Evolutionary conservation across 2,797 vertebrate genomes (phyloP).

Genomic region (Rhodeus uyekii): DNA sequence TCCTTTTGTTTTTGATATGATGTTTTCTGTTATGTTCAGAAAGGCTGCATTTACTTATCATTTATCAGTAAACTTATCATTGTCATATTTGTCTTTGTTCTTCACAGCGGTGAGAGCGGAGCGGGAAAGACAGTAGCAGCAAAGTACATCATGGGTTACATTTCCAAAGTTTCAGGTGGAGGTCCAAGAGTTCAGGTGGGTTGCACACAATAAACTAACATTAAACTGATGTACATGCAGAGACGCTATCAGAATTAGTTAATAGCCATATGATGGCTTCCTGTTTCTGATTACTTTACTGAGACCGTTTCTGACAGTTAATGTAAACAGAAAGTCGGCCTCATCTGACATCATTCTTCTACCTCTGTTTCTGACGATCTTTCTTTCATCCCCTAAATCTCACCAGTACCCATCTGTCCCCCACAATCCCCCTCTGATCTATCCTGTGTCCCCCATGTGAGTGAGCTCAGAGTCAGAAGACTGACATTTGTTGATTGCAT

Average conservation of each 20-base stretch:
- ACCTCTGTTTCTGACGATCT: constrained; percentile 28
- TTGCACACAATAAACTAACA: not conserved
- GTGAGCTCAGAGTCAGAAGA: constrained; percentile 3
- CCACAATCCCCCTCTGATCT: constrained; percentile 44
- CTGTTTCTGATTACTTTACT: not conserved
- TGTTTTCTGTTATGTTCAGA: not conserved
- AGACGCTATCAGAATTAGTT: not conserved
- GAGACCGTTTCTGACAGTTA: not conserved
- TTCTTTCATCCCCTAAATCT: constrained; percentile 27
- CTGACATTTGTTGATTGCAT: constrained; percentile 14
- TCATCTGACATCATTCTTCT: constrained; percentile 19
- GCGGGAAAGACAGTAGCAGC: constrained; percentile 98
- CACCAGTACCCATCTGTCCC: constrained; percentile 66
- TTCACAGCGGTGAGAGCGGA: constrained; percentile 90
- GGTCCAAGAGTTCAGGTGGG: constrained; percentile 93
- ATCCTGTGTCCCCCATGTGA: constrained; percentile 60
- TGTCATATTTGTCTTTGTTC: not conserved
- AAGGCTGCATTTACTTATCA: not conserved
- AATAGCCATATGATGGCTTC: not conserved
- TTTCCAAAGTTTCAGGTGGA: constrained; percentile 95
- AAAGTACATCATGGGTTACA: constrained; percentile 97
- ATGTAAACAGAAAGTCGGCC: constrained; percentile 9
- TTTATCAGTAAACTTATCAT: not conserved
- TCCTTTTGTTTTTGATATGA: not conserved
- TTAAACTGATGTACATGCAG: not conserved